A percentile compares a stretch with the other conserved stretches of the same genome.
These are phyloP conservation scores for Echinops telfairi DNA, from an alignment of 2,113 vertebrate species.

Conservation along the genomic window DNA sequence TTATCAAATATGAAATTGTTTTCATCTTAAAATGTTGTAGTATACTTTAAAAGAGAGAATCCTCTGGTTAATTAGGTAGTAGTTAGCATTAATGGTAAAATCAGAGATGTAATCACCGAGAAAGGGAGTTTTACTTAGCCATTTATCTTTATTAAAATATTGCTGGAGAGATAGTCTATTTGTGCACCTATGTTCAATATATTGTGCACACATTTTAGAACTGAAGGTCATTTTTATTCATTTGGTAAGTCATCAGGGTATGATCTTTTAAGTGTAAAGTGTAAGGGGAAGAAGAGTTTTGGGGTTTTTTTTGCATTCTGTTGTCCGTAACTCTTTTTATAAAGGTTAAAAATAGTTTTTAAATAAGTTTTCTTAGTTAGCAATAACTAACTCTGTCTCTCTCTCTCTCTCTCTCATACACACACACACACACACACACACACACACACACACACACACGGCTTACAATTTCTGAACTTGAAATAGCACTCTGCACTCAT, in stretches of 20 bases:
- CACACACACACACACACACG: neutral
- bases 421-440: neutral
- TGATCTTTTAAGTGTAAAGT: neutral
- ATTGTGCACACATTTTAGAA: conserved; percentile 12
- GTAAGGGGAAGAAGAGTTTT: neutral
- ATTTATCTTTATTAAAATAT: conserved; percentile 40
- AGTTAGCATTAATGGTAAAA: conserved; percentile 65
- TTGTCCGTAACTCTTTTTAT: neutral
- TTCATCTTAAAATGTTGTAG: conserved; percentile 38
- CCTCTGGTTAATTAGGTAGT: conserved; percentile 57
- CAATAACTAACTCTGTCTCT: conserved; percentile 15
- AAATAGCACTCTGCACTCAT: neutral
- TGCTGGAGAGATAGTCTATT: neutral
- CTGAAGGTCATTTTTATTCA: neutral
- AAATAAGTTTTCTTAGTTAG: neutral
- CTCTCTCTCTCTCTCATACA: neutral
- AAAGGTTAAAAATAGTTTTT: neutral
- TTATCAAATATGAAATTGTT: conserved; percentile 39
- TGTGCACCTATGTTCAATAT: conserved; percentile 21
- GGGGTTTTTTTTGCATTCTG: conserved; percentile 16
- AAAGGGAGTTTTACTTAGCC: conserved; percentile 44
- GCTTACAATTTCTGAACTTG: conserved; percentile 17
- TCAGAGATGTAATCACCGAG: conserved; percentile 45
- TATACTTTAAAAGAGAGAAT: conserved; percentile 56
- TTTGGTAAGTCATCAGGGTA: conserved; percentile 47